These are phyloP conservation scores for Murina feae DNA, from an alignment of 2,113 vertebrate genomes.

Conservation along the genomic window DNA sequence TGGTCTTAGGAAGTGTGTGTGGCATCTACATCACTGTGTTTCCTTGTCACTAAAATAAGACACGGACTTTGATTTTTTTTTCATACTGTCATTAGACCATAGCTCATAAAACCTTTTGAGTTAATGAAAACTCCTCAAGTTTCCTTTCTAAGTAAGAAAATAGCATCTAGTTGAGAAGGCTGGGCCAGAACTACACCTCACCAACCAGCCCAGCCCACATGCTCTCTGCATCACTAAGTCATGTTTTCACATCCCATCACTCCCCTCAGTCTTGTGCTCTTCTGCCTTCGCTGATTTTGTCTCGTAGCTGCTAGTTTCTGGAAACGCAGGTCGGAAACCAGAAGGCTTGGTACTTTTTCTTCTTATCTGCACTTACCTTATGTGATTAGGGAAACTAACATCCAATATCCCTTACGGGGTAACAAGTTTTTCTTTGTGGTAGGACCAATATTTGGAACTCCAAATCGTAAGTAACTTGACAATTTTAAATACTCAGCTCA, in stretches of 20 bases:
- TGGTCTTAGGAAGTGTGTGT: background rate
- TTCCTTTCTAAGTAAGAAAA: conserved; percentile 47
- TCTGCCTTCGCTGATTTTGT: background rate
- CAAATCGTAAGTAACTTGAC: background rate
- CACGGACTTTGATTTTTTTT: conserved; percentile 31
- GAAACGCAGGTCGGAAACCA: background rate
- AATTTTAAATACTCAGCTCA: conserved; percentile 12
- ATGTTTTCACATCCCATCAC: background rate
- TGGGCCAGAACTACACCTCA: background rate
- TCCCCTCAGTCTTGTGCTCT: background rate
- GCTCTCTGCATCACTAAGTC: background rate
- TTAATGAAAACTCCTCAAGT: conserved; percentile 18
- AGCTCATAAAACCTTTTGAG: conserved; percentile 63
- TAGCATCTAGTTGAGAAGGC: background rate
- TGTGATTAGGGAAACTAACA: background rate
- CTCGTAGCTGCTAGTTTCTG: background rate
- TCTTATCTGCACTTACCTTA: background rate
- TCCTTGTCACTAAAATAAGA: conserved; percentile 22
- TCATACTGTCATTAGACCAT: background rate
- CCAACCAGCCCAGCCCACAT: background rate
- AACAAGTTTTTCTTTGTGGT: background rate
- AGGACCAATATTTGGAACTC: background rate
- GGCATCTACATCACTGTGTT: conserved; percentile 14
- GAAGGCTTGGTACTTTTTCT: background rate
- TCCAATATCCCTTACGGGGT: background rate